phyloP scores from a whole-genome alignment of 2,113 vertebrate species.

The Lepus americanus region DNA sequence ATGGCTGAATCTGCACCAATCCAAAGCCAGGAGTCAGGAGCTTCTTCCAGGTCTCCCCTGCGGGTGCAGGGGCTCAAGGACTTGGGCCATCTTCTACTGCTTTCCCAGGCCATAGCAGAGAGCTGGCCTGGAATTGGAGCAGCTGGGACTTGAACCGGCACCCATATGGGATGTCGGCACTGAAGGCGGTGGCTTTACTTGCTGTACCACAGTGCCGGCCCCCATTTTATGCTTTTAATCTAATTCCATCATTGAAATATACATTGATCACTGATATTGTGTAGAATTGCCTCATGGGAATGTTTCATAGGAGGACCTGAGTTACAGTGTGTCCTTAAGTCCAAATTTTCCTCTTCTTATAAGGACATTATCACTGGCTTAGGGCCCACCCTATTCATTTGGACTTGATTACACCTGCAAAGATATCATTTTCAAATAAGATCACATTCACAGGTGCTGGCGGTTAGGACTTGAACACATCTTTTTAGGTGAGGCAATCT shows the following conservation, averaged over 20 bases:
- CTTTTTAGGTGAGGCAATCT: not conserved
- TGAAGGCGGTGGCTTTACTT: too few species aligned
- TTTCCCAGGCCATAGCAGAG: too few species aligned
- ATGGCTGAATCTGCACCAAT: too few species aligned
- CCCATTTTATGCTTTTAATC: constrained; percentile 42
- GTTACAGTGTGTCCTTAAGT: not conserved
- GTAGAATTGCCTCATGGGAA: not conserved
- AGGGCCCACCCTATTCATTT: not conserved
- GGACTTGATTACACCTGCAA: not conserved
- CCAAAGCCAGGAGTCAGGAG: too few species aligned
- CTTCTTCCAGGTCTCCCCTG: too few species aligned
- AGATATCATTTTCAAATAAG: constrained; percentile 15
- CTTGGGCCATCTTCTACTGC: too few species aligned
- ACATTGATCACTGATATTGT: not conserved
- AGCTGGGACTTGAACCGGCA: too few species aligned
- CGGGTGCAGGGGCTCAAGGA: too few species aligned
- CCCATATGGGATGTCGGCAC: too few species aligned
- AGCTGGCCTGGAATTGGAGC: too few species aligned
- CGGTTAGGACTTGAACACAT: constrained; percentile 4
- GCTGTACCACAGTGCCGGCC: too few species aligned
- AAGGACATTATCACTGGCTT: not conserved
- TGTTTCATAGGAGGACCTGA: not conserved
- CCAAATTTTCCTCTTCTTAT: constrained; percentile 10
- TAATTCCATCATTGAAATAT: constrained; percentile 35
- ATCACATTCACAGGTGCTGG: not conserved